Conservation (phyloP, 2,113 vertebrate genomes). For the Mustelus asterias region DNA sequence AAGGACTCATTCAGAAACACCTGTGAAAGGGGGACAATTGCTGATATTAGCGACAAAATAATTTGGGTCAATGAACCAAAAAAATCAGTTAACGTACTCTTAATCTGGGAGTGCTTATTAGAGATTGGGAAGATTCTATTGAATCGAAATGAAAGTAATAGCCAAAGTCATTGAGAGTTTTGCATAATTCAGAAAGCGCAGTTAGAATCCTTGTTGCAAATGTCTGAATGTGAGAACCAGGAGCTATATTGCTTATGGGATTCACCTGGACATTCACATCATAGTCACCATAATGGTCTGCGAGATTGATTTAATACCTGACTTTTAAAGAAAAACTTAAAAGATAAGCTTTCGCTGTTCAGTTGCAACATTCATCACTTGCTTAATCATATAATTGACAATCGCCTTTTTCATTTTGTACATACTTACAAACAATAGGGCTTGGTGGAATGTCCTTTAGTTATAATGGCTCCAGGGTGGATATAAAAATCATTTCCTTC, state of each 20-base stretch:
- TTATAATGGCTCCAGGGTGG: neutral
- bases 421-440: neutral
- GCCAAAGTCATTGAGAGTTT: conserved; percentile 1
- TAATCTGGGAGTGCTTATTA: conserved; percentile 15
- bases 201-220: neutral
- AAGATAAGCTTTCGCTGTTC: neutral
- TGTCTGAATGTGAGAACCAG: neutral
- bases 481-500: conserved; percentile 29
- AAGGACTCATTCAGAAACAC: conserved; percentile 29
- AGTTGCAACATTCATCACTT: neutral
- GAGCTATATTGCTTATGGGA: neutral
- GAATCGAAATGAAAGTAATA: conserved; percentile 19
- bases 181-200: conserved; percentile 16
- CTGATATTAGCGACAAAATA: conserved; percentile 4
- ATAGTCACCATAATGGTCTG: neutral
- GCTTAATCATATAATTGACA: neutral
- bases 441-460: neutral
- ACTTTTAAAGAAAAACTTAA: neutral
- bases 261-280: neutral
- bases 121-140: conserved; percentile 4
- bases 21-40: conserved; percentile 25
- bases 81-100: neutral
- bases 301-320: neutral
- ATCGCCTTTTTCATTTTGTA: neutral
- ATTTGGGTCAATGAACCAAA: conserved; percentile 13